phyloP scores from a whole-genome alignment of 2,113 vertebrate species.

The Myodes glareolus region DNA sequence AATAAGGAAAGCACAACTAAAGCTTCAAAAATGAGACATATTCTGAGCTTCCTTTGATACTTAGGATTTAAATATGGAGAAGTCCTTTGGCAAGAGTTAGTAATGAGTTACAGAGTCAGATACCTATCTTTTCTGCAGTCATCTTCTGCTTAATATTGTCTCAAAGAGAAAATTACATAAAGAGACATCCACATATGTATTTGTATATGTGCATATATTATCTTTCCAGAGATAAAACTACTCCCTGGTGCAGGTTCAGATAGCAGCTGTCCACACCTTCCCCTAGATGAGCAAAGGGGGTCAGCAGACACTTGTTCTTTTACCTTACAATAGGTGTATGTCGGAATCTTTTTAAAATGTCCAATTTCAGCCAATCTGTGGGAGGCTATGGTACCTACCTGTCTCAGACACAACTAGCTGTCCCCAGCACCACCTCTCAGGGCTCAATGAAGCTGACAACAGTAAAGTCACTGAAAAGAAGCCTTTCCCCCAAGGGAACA shows the following conservation, averaged over 20 bases:
- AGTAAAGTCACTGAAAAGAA: conserved; percentile 63
- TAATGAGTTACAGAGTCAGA: not conserved
- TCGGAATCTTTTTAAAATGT: conserved; percentile 41
- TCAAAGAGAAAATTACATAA: conserved; percentile 50
- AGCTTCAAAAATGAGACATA: not conserved
- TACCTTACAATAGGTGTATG: conserved; percentile 33
- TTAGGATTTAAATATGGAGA: conserved; percentile 29
- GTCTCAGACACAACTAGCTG: conserved; percentile 48
- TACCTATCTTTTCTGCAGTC: not conserved
- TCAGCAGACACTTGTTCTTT: conserved; percentile 45
- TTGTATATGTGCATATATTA: not conserved
- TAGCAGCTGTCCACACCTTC: conserved; percentile 30
- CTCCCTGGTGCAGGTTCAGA: conserved; percentile 1
- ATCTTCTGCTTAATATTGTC: not conserved
- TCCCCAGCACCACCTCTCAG: conserved; percentile 43
- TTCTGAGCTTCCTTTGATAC: not conserved
- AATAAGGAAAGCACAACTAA: not conserved
- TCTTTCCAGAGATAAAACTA: conserved; percentile 53
- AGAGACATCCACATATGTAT: not conserved
- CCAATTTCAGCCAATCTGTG: conserved; percentile 48
- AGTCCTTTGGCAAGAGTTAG: conserved; percentile 32
- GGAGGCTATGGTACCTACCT: conserved; percentile 28
- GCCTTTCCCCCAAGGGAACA: not conserved
- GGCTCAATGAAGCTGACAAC: conserved; percentile 59
- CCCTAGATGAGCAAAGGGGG: conserved; percentile 33